Conservation (phyloP, 2,888 invertebrate genomes). For the Poecilus cupreus region DNA sequence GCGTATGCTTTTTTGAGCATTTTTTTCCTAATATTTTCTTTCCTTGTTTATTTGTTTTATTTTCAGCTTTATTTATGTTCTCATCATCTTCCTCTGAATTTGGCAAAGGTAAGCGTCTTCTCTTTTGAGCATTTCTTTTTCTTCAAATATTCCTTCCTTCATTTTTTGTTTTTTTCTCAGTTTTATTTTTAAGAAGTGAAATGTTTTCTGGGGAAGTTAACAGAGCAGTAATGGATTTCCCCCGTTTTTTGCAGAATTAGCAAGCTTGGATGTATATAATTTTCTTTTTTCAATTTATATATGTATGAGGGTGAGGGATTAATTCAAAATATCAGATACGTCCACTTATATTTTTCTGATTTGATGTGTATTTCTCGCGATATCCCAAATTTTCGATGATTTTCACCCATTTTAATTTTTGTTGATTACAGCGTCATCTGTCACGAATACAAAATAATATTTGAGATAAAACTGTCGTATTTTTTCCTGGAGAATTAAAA, state of each 20-base stretch:
- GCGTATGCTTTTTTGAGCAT: slow-evolving; percentile 20
- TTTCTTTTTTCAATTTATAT: no score
- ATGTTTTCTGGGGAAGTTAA: slow-evolving; percentile 58
- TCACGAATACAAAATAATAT: no score
- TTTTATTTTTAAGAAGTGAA: slow-evolving; percentile 36
- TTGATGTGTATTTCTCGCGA: no score
- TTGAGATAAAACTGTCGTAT: no score
- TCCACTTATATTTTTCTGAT: no score
- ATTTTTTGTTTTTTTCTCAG: slow-evolving; percentile 3
- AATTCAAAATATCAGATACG: no score
- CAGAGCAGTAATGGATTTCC: slow-evolving; percentile 54
- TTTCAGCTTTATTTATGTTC: slow-evolving; percentile 5
- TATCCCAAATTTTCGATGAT: no score
- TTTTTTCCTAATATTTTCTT: slow-evolving; percentile 24
- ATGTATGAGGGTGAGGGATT: no score
- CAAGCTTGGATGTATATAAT: slow-evolving; percentile 27
- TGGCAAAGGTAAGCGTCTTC: slow-evolving; percentile 16
- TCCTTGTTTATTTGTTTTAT: slow-evolving; percentile 10
- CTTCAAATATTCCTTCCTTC: slow-evolving; percentile 54
- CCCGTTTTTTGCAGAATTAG: slow-evolving; percentile 22
- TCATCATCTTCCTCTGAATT: not conserved
- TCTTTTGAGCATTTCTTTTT: slow-evolving; percentile 43
- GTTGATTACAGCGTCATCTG: no score
- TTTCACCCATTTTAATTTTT: no score
- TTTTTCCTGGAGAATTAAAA: no score